Percentiles rank a stretch among this genome's conserved stretches.
Evolutionary conservation across 2,888 invertebrate species (phyloP).

Genomic region (Seladonia tumulorum): DNA sequence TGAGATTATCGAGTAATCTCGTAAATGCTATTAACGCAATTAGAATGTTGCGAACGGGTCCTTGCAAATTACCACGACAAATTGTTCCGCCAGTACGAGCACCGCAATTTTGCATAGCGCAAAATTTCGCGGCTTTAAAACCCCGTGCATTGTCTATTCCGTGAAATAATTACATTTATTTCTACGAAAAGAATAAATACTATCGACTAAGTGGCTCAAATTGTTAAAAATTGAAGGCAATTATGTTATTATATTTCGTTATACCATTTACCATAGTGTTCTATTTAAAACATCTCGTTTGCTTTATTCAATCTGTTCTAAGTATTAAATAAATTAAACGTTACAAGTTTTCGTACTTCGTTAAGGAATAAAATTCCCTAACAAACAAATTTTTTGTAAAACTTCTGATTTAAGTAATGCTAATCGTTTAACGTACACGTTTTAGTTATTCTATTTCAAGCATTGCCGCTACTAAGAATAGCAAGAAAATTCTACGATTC

Average conservation of each 20-base stretch:
- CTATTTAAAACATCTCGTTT: not conserved
- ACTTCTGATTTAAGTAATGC: not conserved
- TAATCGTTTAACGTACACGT: not conserved
- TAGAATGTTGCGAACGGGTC: slow-evolving; percentile 28
- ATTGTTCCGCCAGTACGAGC: slow-evolving; percentile 4
- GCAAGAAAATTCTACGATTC: not conserved
- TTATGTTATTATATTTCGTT: not conserved
- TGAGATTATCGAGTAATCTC: slow-evolving; percentile 16
- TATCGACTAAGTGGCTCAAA: not conserved
- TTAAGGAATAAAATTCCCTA: not conserved
- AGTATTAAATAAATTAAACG: not conserved
- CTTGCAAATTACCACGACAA: slow-evolving; percentile 27
- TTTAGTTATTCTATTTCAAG: not conserved
- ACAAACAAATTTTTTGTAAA: not conserved
- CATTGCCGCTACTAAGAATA: not conserved
- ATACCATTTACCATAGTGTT: not conserved
- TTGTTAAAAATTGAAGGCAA: not conserved
- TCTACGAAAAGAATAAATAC: not conserved
- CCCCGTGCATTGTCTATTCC: not conserved
- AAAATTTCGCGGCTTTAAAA: slow-evolving; percentile 18
- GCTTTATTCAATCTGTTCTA: not conserved
- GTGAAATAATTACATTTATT: not conserved
- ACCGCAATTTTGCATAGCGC: slow-evolving; percentile 7
- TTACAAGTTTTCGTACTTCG: not conserved
- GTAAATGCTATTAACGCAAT: slow-evolving; percentile 38